These are phyloP conservation scores for Thecophora atra DNA, from an alignment of 2,888 invertebrate species.

Conservation along the genomic window DNA sequence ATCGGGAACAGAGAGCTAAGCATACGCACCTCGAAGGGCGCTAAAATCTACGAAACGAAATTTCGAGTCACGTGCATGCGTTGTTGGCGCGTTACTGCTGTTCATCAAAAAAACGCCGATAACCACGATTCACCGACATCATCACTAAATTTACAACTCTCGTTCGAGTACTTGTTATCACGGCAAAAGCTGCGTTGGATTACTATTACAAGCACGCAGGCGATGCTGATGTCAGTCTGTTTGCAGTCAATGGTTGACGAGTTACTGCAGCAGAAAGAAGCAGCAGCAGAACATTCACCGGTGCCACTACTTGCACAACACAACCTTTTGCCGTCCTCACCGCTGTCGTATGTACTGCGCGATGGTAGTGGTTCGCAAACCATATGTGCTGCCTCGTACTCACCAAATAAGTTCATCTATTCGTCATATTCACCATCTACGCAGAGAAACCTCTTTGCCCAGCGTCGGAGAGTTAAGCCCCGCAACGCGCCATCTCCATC, in stretches of 20 bases:
- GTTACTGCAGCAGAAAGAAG: constrained; percentile 65
- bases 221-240: constrained; percentile 95
- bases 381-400: constrained; percentile 4
- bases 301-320: no score
- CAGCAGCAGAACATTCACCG: background rate
- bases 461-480: constrained; percentile 70
- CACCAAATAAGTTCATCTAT: constrained; percentile 34
- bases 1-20: constrained; percentile 89
- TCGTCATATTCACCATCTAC: constrained; percentile 47
- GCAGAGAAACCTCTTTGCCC: constrained; percentile 70
- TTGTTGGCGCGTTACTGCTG: constrained; percentile 95
- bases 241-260: constrained; percentile 97
- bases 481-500: constrained; percentile 70
- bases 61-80: constrained; percentile 96
- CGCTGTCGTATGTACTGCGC: constrained; percentile 41
- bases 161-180: constrained; percentile 93
- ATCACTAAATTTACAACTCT: constrained; percentile 74
- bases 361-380: constrained; percentile 45
- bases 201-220: constrained; percentile 88
- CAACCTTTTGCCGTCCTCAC: background rate
- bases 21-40: constrained; percentile 71
- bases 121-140: constrained; percentile 37
- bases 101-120: constrained; percentile 67
- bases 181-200: constrained; percentile 95
- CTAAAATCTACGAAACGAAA: constrained; percentile 79